Evolutionary conservation across 2,113 vertebrate genomes (phyloP).

Genomic region (Lagenorhynchus albirostris): DNA sequence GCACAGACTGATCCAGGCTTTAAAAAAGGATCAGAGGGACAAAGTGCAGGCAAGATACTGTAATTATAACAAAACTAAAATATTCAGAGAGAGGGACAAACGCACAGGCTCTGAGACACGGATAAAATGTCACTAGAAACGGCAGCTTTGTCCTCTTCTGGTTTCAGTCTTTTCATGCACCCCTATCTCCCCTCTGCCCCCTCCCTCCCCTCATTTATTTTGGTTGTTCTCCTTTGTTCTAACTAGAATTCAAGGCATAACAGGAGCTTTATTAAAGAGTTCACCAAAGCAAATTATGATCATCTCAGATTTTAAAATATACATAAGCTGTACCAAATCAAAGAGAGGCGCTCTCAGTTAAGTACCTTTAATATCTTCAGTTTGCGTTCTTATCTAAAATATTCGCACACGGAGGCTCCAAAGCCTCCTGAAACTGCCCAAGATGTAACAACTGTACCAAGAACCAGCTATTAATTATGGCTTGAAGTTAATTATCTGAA

Average conservation of each 20-base stretch:
- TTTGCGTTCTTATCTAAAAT: background rate
- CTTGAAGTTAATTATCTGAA: constrained; percentile 54
- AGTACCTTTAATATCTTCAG: background rate
- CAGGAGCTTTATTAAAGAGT: background rate
- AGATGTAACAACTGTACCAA: constrained; percentile 52
- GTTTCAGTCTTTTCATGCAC: constrained; percentile 37
- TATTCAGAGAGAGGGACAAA: constrained; percentile 75
- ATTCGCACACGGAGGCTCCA: background rate
- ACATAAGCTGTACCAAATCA: background rate
- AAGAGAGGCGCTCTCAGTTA: background rate
- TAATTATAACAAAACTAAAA: constrained; percentile 88
- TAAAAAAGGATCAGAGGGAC: constrained; percentile 88
- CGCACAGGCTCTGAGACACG: constrained; percentile 66
- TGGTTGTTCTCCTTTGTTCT: constrained; percentile 13
- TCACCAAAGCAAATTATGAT: background rate
- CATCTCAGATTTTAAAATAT: background rate
- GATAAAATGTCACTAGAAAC: constrained; percentile 75
- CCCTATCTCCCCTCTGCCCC: background rate
- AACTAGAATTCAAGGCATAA: background rate
- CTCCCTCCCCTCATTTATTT: background rate
- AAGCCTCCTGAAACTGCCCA: background rate
- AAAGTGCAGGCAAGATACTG: constrained; percentile 84
- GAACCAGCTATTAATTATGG: constrained; percentile 23
- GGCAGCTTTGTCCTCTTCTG: constrained; percentile 53
- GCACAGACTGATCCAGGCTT: constrained; percentile 84